These are phyloP conservation scores for Gnatocerus cornutus DNA, from an alignment of 2,888 invertebrate genomes.

Conservation along the genomic window DNA sequence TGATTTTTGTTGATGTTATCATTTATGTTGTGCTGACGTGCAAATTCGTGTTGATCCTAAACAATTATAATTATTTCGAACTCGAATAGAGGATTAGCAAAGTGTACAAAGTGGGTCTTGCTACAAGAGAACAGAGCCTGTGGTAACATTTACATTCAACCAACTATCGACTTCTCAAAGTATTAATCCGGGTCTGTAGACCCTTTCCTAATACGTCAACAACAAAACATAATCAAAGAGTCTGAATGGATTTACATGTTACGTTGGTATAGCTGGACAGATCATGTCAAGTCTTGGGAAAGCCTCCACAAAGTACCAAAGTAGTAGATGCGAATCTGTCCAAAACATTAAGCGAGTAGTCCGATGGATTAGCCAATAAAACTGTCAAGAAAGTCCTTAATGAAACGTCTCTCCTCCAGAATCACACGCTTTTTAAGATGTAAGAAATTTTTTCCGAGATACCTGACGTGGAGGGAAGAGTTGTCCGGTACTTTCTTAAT, in stretches of 20 bases:
- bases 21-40: background rate
- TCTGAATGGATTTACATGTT: slow-evolving; percentile 36
- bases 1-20: too few relatives aligned
- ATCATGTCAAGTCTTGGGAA: slow-evolving; percentile 33
- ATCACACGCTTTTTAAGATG: too few relatives aligned
- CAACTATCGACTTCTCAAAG: slow-evolving; percentile 42
- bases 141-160: slow-evolving; percentile 38
- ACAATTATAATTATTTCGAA: slow-evolving; percentile 32
- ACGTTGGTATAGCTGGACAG: slow-evolving; percentile 23
- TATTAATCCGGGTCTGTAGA: slow-evolving; percentile 35
- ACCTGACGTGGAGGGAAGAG: too few relatives aligned
- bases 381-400: slow-evolving; percentile 52
- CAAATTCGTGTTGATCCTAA: slow-evolving; percentile 6
- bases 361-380: slow-evolving; percentile 55
- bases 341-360: slow-evolving; percentile 50
- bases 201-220: slow-evolving; percentile 36
- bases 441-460: too few relatives aligned
- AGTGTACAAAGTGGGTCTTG: slow-evolving; percentile 30
- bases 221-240: slow-evolving; percentile 28
- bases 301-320: slow-evolving; percentile 43
- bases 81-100: slow-evolving; percentile 17
- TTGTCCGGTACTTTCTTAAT: too few relatives aligned
- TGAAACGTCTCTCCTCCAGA: slow-evolving; percentile 50
- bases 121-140: slow-evolving; percentile 23
- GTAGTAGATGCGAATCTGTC: slow-evolving; percentile 47